Conservation (phyloP, 2,888 invertebrate genomes). For the Aphidoletes aphidimyza region DNA sequence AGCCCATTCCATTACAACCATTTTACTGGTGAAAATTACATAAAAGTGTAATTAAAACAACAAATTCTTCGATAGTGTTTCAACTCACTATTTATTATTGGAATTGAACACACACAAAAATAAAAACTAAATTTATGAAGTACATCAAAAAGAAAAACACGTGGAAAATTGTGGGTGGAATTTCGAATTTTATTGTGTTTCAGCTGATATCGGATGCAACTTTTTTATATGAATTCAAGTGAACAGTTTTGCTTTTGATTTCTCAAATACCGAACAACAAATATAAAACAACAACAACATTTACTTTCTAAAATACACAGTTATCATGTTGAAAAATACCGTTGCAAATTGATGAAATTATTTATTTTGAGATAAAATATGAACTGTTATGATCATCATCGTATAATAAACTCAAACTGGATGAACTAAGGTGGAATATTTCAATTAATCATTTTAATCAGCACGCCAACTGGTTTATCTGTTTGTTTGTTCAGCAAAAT, state of each 20-base stretch:
- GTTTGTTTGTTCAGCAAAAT: conserved; percentile 10
- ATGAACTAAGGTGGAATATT: not conserved
- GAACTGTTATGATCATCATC: not conserved
- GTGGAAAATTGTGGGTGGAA: too few species aligned
- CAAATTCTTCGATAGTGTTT: not conserved
- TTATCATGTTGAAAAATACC: not conserved
- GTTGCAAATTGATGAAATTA: not conserved
- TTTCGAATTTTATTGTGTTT: too few species aligned
- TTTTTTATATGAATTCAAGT: too few species aligned
- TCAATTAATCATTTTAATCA: conserved; percentile 13
- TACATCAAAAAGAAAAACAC: too few species aligned
- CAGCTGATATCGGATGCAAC: too few species aligned
- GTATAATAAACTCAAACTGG: not conserved
- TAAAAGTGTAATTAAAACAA: not conserved
- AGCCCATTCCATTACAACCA: not conserved
- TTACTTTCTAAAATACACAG: not conserved
- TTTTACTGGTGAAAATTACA: not conserved
- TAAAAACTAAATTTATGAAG: too few species aligned
- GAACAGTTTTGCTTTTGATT: too few species aligned
- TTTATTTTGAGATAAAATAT: not conserved
- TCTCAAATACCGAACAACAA: too few species aligned
- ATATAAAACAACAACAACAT: too few species aligned
- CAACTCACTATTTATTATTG: too few species aligned
- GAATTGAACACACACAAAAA: too few species aligned
- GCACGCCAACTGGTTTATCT: not conserved